Conservation (phyloP, 2,113 vertebrate species). For the Alligator mississippiensis region DNA sequence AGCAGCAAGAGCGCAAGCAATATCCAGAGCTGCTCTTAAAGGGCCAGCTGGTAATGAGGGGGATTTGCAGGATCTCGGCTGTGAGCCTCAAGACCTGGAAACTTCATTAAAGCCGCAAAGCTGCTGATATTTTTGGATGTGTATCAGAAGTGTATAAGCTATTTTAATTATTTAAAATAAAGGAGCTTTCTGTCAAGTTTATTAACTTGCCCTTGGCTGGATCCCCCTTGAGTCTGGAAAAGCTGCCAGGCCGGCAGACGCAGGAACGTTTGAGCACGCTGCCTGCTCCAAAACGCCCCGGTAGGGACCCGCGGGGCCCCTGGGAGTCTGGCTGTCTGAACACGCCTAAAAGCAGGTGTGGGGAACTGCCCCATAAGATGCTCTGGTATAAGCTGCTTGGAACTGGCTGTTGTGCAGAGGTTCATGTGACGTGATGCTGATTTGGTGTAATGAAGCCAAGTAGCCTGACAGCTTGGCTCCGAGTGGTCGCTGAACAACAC, state of each 20-base stretch:
- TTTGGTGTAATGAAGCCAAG: too few relatives aligned
- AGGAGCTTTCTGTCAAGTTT: conserved; percentile 53
- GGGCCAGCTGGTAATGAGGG: accelerated
- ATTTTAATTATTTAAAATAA: conserved; percentile 58
- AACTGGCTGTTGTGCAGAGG: too few relatives aligned
- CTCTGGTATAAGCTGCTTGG: too few relatives aligned
- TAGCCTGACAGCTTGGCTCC: too few relatives aligned
- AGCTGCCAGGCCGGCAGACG: background rate
- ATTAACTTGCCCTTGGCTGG: conserved; percentile 31
- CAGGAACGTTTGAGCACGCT: accelerated
- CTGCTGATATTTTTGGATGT: conserved; percentile 45
- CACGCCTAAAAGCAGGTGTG: background rate
- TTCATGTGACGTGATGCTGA: too few relatives aligned
- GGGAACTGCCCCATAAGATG: too few relatives aligned
- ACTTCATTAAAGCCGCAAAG: conserved; percentile 32
- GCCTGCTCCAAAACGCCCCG: background rate
- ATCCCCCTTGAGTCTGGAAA: background rate
- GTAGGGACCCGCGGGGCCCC: too few relatives aligned
- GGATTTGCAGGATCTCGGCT: background rate
- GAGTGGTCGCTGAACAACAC: too few relatives aligned
- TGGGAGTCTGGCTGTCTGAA: background rate
- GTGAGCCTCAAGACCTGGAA: conserved; percentile 13
- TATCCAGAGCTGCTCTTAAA: background rate
- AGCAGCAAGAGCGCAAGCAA: background rate
- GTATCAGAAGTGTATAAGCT: conserved; percentile 39